These are phyloP conservation scores for Melieria crassipennis DNA, from an alignment of 2,888 invertebrate species.

Conservation along the genomic window DNA sequence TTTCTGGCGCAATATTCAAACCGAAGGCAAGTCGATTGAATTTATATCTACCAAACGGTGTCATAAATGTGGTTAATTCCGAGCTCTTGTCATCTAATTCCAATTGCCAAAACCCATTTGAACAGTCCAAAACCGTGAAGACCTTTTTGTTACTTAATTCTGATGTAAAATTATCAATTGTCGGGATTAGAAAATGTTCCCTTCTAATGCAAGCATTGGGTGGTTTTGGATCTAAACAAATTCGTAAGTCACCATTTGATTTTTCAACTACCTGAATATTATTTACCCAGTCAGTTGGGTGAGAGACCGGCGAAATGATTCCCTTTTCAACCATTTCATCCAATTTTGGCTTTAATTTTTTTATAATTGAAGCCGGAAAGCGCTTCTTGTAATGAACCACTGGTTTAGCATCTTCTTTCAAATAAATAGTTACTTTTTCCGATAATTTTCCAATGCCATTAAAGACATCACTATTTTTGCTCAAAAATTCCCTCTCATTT, in stretches of 20 bases:
- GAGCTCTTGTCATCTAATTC: conserved; percentile 42
- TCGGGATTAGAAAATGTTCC: conserved; percentile 42
- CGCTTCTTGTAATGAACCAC: conserved; percentile 39
- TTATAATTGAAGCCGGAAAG: conserved; percentile 28
- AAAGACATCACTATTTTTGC: conserved; percentile 35
- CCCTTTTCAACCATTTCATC: conserved; percentile 28
- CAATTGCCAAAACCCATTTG: conserved; percentile 41
- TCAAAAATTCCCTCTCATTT: conserved; percentile 20
- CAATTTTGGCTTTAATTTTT: conserved; percentile 31
- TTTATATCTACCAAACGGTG: conserved; percentile 43
- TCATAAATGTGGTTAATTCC: conserved; percentile 46
- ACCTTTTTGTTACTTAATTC: conserved; percentile 31
- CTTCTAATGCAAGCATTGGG: conserved; percentile 32
- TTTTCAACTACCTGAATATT: conserved; percentile 37
- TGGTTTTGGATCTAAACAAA: conserved; percentile 35
- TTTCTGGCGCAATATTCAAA: conserved; percentile 44
- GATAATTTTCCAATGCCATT: conserved; percentile 36
- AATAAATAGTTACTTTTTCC: conserved; percentile 32
- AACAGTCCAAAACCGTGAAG: conserved; percentile 41
- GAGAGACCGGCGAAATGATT: conserved; percentile 29
- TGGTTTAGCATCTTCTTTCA: conserved; percentile 39
- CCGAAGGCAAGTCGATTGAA: conserved; percentile 52
- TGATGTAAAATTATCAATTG: conserved; percentile 38
- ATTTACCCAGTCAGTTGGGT: conserved; percentile 39
- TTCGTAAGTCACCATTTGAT: conserved; percentile 21